Percentiles rank a stretch among this genome's conserved stretches.
These are phyloP conservation scores for Chionis minor DNA, from an alignment of 2,113 vertebrate genomes.

Conservation along the genomic window DNA sequence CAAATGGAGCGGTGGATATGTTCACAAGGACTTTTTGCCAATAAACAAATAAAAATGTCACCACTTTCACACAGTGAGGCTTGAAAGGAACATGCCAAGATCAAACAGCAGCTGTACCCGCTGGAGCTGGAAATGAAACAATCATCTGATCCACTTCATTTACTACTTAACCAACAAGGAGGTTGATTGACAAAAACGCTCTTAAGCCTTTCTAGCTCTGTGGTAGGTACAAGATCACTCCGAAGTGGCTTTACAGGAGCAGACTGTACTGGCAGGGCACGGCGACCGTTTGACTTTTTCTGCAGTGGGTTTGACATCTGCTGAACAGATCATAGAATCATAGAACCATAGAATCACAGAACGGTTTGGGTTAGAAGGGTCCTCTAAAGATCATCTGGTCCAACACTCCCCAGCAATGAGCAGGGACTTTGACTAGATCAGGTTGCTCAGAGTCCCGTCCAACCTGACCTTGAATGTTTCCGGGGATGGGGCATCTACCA, in stretches of 20 bases:
- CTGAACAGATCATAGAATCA: background rate
- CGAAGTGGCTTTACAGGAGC: background rate
- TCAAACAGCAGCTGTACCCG: background rate
- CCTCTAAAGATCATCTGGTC: background rate
- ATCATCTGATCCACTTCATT: background rate
- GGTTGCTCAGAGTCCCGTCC: background rate
- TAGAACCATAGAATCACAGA: background rate
- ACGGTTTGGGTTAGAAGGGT: background rate
- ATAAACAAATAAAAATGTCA: background rate
- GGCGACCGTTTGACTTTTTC: background rate
- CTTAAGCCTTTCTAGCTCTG: background rate
- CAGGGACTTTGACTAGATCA: background rate
- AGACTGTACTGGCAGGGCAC: background rate
- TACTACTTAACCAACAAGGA: background rate
- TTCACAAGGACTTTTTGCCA: background rate
- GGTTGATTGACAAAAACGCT: background rate
- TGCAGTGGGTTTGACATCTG: background rate
- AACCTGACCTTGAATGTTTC: background rate
- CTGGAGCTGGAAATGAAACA: background rate
- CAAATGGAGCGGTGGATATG: background rate
- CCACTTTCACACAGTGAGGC: background rate
- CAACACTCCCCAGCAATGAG: fast-evolving
- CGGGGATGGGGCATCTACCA: background rate
- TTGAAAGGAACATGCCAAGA: slow-evolving; percentile 3
- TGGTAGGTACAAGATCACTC: background rate